Evolutionary conservation across 2,797 vertebrate species (phyloP), one percentile per base, ranked within the genome.

Genomic region (Oreortyx pictus): DNA sequence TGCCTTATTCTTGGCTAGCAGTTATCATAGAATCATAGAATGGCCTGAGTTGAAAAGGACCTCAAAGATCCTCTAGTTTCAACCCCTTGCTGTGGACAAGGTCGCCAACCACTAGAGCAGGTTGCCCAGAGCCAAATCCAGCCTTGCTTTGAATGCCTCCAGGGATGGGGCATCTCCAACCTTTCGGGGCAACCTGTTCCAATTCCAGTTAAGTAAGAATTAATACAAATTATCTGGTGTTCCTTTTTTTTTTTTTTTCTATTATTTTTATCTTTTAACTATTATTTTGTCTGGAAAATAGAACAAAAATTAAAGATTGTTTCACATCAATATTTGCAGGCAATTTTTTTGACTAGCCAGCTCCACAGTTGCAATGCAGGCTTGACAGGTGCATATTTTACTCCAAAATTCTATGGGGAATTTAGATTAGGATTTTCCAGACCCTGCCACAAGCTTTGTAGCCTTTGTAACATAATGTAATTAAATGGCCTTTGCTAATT

Each of bases 371-470:
- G n/a, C 47, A 46, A 17, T 35, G 64, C n/a, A 87, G 24, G 39
- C 14, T 27, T 5, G 31, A 41, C 90, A 95, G 86, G 62, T 89
- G 83, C 71, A 54, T 17, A 66, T 75, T 11, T 87, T 70, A 20
- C 27, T n/a, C 43, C 87, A 62, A 77, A 90, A 93, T 91, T 86
- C 86, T 62, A 44, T 41, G 80, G 82, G 70, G 88, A 24, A 72
- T 78, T 60, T 35, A 73, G 73, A 31, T 0, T 52, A 35, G 66
- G 62, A 62, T 85, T 94, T 96, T 92, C 82, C 94, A 93, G 84
- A 78, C 46, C 62, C 4, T 44, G 65, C 68, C 72, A 24, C 18
- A 67, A 90, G 13, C 59, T 82, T 18, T 22, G 23, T 18, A 68
- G 10, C 29, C 29, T 71, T 84, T 3, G 2, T 5, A 84, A 17